Base-by-base conservation (phyloP, 2,888 invertebrate species). In the Heliothis peltigera region DNA sequence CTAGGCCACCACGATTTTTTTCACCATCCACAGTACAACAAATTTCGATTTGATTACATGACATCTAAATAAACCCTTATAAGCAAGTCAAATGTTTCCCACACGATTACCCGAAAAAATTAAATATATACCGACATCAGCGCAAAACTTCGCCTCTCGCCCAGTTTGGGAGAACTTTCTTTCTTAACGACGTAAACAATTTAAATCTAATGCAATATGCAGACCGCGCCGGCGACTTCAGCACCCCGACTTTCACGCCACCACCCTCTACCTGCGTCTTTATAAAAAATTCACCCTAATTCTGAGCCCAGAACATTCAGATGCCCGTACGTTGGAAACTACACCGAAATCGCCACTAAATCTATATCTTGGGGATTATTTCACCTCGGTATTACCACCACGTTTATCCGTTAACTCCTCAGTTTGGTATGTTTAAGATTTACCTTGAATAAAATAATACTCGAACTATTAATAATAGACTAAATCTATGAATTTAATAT, bases 151-250 rank as follows among this genome's bases (percentile, higher is more conserved):
- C 77, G 82, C 77, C 80, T 84, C 82, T 80, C 85, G 86, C 85
- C 84, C 84, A 86, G 87, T 90, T 91, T 73, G 80, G 77, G 75
- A 77, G 81, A 92, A 93, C 84, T 93, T 93, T 90, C 88, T 91
- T 92, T 92, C 92, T 92, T 93, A 94, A 93, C 92, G 93, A 93
- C 93, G 92, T 93, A 93, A 94, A 94, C 92, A 93, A 93, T 94
- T 94, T 94, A 92, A 93, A 92, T 91, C 91, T 93, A 93, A 94
- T 94, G 91, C 91, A 94, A 94, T 91, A 94, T 93, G 93, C 93
- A 93, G 90, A 87, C 85, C 84, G 77, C 73, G 85, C 86, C 84
- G 85, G 85, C 85, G 87, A 89, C 89, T 91, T 82, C 77, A 48
- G 70, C 79, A 68, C 82, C 79, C 84, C 77, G 66, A 64, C 69